Evolutionary conservation across 2,113 vertebrate genomes (phyloP).

Genomic region (Myxocyprinus asiaticus): DNA sequence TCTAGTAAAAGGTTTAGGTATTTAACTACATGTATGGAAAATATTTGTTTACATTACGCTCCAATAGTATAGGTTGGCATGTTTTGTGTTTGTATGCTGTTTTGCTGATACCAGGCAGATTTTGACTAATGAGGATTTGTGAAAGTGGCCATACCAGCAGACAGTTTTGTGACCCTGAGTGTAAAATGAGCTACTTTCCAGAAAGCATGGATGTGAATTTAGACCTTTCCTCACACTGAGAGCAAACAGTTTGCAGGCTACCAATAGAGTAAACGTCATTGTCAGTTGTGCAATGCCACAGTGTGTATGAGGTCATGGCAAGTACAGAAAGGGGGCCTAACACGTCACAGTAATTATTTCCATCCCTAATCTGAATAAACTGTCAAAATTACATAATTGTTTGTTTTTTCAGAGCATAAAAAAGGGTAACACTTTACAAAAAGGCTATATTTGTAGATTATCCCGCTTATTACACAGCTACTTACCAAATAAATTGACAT

Average conservation of each 20-base stretch:
- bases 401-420: no score
- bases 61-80: background rate
- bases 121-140: slow-evolving; percentile 38
- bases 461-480: no score
- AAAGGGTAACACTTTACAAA: no score
- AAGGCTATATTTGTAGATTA: no score
- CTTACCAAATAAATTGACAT: no score
- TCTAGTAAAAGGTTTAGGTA: slow-evolving; percentile 33
- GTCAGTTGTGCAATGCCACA: background rate
- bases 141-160: slow-evolving; percentile 5
- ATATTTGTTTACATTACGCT: slow-evolving; percentile 24
- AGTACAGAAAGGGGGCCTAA: slow-evolving; percentile 35
- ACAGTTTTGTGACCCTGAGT: slow-evolving; percentile 9
- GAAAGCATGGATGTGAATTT: slow-evolving; percentile 31
- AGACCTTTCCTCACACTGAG: slow-evolving; percentile 17
- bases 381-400: no score
- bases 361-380: background rate
- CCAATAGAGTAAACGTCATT: slow-evolving; percentile 7
- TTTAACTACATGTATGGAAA: slow-evolving; percentile 2
- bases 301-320: background rate
- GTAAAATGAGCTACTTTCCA: slow-evolving; percentile 35
- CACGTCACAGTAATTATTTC: slow-evolving; percentile 53
- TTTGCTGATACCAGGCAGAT: slow-evolving; percentile 15
- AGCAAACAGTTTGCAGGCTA: slow-evolving; percentile 17
- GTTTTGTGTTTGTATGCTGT: slow-evolving; percentile 24